Conservation (phyloP, 2,888 invertebrate genomes). For the Laspeyria flexula region DNA sequence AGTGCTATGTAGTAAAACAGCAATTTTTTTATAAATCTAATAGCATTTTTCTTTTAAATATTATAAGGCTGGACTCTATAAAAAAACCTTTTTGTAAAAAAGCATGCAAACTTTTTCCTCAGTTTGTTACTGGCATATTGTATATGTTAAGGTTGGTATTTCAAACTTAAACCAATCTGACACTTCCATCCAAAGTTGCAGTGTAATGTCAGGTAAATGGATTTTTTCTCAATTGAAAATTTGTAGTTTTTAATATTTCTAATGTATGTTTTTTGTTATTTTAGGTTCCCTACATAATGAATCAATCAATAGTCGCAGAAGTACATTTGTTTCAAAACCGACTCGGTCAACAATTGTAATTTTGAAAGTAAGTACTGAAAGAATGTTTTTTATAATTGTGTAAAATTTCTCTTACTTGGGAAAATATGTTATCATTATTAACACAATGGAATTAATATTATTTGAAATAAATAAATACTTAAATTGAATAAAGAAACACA, state of each 20-base stretch:
- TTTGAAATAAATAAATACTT: neutral
- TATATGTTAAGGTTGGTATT: constrained; percentile 28
- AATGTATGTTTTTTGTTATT: constrained; percentile 33
- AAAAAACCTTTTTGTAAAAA: no score
- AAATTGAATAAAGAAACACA: no score
- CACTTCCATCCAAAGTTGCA: constrained; percentile 80
- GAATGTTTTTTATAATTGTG: no score
- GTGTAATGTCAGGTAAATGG: constrained; percentile 83
- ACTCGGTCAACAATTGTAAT: constrained; percentile 74
- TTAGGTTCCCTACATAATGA: constrained; percentile 81
- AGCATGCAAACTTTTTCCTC: constrained; percentile 10
- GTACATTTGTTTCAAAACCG: constrained; percentile 76
- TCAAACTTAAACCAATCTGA: constrained; percentile 55
- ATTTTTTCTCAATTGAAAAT: constrained; percentile 37
- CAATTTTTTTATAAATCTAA: no score
- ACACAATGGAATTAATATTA: neutral
- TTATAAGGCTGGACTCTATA: no score
- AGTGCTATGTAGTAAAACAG: no score
- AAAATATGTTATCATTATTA: no score
- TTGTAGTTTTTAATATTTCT: constrained; percentile 11
- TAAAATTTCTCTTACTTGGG: no score
- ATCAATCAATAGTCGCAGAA: constrained; percentile 77
- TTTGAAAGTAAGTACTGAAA: constrained; percentile 65
- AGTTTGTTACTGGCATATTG: constrained; percentile 26
- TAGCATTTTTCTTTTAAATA: no score